Base-by-base conservation (phyloP, 1,140 invertebrate species). In the Calephelis nemesis region DNA sequence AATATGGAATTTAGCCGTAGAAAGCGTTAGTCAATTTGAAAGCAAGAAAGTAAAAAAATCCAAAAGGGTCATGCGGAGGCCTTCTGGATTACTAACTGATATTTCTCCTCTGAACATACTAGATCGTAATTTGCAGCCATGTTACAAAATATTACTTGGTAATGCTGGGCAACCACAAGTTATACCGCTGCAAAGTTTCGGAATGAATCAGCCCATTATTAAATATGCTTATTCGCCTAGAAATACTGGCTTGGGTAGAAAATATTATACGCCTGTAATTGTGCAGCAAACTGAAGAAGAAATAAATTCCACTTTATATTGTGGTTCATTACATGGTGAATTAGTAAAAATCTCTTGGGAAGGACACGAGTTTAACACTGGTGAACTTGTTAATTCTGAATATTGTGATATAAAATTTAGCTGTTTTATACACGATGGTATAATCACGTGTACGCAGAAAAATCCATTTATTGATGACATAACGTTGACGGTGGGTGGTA, bases 1-100 rank as follows among this genome's bases (percentile, higher is more conserved):
- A 68, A 94, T 96, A 78, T 96, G 96, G 96, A 94, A 96, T 88
- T 84, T 96, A 49, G 92, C 92, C 5, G 74, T 85, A 12, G 81
- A 91, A 71, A 82, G 87, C 73, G 75, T 90, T 0, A 85, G 81
- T 11, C 81, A 84, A 49, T 90, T 90, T 70, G 90, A 92, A 78
- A 84, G 83, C 0, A 89, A 90, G 58, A 90, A 90, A 74, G 73
- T 89, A 9, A 91, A 92, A 75, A 93, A 90, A 79, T 86, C 90
- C 0, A 87, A 87, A 74, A 84, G 93, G 75, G 78, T 92, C 50
- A 80, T 78, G 62, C 88, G 83, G 75, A 87, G 92, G 62, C 94
- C 94, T 6, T 92, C 92, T 50, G 92, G 91, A 15, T 82, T 95
- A 40, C 84, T 90, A 1, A 84, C 93, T 58, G 93, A 93, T 50